Conservation (phyloP, 1,140 invertebrate species). For the Drosophila nigrodunni region DNA sequence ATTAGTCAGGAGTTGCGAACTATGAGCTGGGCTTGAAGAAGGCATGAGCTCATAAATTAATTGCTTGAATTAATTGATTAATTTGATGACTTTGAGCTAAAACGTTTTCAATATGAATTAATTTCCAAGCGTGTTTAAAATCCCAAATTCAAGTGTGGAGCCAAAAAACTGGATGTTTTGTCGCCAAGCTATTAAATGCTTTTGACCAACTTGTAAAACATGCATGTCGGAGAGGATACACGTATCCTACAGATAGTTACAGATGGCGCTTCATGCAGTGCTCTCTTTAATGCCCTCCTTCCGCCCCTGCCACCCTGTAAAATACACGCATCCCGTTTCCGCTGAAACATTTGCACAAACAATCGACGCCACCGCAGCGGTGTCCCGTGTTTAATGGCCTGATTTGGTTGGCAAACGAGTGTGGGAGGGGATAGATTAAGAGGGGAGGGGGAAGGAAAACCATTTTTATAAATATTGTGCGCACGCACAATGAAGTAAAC, state of each 20-base stretch:
- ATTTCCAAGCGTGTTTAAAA: no score
- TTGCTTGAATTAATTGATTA: no score
- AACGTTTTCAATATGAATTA: no score
- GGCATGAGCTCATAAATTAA: no score
- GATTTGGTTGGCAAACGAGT: slow-evolving; percentile 18
- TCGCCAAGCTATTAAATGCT: not conserved
- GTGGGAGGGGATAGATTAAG: not conserved
- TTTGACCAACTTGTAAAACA: slow-evolving; percentile 1
- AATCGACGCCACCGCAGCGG: slow-evolving; percentile 37
- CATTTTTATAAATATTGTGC: slow-evolving; percentile 69
- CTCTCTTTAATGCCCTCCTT: not conserved
- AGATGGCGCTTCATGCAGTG: not conserved
- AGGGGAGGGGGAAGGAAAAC: slow-evolving; percentile 41
- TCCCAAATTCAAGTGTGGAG: not conserved
- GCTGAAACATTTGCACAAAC: slow-evolving; percentile 36
- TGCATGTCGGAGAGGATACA: not conserved
- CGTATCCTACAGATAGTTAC: not conserved
- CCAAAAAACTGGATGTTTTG: not conserved
- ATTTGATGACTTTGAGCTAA: no score
- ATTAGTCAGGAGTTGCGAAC: not conserved
- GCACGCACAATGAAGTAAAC: slow-evolving; percentile 42
- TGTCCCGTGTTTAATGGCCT: slow-evolving; percentile 64
- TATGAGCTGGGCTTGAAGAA: no score
- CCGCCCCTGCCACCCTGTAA: slow-evolving; percentile 7
- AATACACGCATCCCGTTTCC: slow-evolving; percentile 42